Base-by-base conservation (phyloP, 2,888 invertebrate species). In the Lysandra coridon region DNA sequence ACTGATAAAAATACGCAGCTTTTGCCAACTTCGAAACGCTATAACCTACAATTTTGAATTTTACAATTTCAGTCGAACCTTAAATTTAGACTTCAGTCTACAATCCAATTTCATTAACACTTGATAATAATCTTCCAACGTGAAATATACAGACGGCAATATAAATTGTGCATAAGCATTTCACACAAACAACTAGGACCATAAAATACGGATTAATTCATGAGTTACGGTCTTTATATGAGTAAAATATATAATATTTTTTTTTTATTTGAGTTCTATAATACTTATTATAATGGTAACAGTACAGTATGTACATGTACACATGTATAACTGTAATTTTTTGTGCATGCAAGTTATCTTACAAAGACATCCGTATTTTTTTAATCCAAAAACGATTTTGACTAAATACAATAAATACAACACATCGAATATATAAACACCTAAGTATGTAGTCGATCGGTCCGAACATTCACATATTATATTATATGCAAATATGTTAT, bases 401-500 rank as follows among this genome's bases (percentile, higher is more conserved):
- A 62, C 23, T 14, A 53, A 64, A 12, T 33, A 69, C 33, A 69
- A 69, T 69, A 14, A 69, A 37, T 17, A 74, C 4, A 17, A 73
- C 6, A 73, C 73, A 4, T 17, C 14, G 1, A 14, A 74, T 44
- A 23, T 44, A 74, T 73, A 73, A 44, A 76, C 49, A 76, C 76
- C 49, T 57, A 53, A 14, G 40, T n/a, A 76, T 17, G 23, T 40
- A 44, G 30, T 40, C 44, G 4, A 49, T 33, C 23, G n/a, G 60
- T 60, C 60, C 60, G 57, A 37, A 69, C 74, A 49, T 69, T 4
- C 33, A 37, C 33, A 69, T 37, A 33, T 33, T 69, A 33, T 40
- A 40, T 40, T 6, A 12, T 14, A 69, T 57, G 37, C 78, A 79
- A 74, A 37, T 79, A 44, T 79, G 79, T 79, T 82, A 81, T 77